A percentile compares a stretch with the other conserved stretches of the same genome.
Evolutionary conservation across 2,888 invertebrate genomes (phyloP).

Genomic region (Pandemis cinnamomeana): DNA sequence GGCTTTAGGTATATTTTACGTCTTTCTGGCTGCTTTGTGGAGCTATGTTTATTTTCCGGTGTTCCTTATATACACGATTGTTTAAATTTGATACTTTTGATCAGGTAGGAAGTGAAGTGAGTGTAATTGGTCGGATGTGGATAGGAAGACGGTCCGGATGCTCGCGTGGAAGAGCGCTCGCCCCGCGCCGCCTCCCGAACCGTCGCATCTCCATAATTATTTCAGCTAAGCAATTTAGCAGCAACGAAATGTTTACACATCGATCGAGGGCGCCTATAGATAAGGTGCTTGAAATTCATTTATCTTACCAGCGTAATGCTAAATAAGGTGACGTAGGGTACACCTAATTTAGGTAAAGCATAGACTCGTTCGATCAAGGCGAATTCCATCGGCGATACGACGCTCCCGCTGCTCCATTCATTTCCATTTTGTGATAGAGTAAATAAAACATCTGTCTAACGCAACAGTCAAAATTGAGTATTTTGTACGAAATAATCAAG

Average conservation of each 20-base stretch:
- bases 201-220: constrained; percentile 29
- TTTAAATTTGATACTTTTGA: no score
- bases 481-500: neutral
- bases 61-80: no score
- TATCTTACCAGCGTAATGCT: neutral
- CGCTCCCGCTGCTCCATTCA: no score
- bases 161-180: constrained; percentile 7
- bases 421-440: no score
- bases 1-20: no score
- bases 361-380: no score
- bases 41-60: no score
- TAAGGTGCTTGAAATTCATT: neutral
- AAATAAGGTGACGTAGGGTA: neutral
- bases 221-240: constrained; percentile 24
- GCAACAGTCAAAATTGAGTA: no score
- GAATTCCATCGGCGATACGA: no score
- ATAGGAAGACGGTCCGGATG: neutral
- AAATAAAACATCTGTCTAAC: no score
- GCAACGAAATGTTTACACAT: constrained; percentile 27
- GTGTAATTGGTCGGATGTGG: constrained; percentile 13
- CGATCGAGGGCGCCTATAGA: constrained; percentile 26
- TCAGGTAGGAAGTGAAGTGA: neutral
- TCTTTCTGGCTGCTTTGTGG: no score
- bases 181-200: constrained; percentile 11
- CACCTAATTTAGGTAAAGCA: no score